Evolutionary conservation across 1,140 invertebrate genomes (phyloP).

Genomic region (Ditylenchus dipsaci): DNA sequence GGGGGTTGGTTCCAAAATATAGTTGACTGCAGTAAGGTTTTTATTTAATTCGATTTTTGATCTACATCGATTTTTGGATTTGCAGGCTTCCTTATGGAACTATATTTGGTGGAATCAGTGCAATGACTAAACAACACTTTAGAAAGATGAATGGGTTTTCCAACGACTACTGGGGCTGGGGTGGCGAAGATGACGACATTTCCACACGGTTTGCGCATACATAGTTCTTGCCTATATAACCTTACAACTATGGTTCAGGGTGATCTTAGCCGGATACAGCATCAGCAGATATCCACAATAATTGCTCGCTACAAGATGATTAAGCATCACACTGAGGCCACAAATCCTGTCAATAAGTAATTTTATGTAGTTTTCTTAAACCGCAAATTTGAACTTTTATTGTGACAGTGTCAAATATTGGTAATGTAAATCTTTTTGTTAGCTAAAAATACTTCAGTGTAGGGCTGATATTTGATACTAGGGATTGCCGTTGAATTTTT

Average conservation of each 20-base stretch:
- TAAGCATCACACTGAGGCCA: slow-evolving; percentile 54
- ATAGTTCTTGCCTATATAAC: too few species aligned
- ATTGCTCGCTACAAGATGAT: slow-evolving; percentile 60
- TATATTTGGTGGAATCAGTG: slow-evolving; percentile 67
- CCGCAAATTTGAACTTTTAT: too few species aligned
- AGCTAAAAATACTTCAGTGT: too few species aligned
- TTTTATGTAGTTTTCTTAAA: slow-evolving; percentile 6
- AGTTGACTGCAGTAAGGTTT: too few species aligned
- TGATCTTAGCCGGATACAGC: slow-evolving; percentile 43
- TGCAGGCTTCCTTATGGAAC: slow-evolving; percentile 52
- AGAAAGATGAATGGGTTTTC: slow-evolving; percentile 82
- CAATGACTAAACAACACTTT: slow-evolving; percentile 66
- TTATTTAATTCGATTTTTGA: too few species aligned
- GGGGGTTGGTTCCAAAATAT: too few species aligned
- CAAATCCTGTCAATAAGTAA: slow-evolving; percentile 56
- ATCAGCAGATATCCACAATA: slow-evolving; percentile 55
- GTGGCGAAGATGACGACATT: slow-evolving; percentile 56
- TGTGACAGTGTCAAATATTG: too few species aligned
- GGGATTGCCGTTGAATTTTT: too few species aligned
- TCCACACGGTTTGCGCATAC: slow-evolving; percentile 7
- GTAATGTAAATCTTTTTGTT: too few species aligned
- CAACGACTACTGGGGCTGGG: slow-evolving; percentile 78
- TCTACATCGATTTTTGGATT: too few species aligned
- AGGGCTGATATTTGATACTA: too few species aligned
- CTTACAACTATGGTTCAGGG: slow-evolving; percentile 28